Evolutionary conservation across 2,113 vertebrate species (phyloP), one percentile per base, ranked within the genome.

Genomic region (Lathamus discolor): DNA sequence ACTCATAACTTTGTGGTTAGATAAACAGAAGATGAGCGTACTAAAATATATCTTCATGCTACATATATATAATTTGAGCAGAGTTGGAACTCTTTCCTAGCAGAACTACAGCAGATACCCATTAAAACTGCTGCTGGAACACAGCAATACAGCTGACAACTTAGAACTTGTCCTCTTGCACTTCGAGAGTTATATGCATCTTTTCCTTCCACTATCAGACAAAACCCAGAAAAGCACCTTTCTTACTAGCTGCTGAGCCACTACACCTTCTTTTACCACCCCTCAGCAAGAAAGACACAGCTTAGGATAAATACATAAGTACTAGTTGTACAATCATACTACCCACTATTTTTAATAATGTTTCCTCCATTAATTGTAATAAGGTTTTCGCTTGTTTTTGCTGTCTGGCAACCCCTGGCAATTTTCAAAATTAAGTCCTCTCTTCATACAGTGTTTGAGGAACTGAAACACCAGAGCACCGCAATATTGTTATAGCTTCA

Each of bases 331-430:
- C 76, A 83, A 83, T 74, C 44, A 66, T 46, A 92, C 90, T 95
- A 83, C 41, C 94, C 83, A 93, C 93, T 95, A 93, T 61, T 90
- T 95, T 95, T 96, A 96, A 97, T 93, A 90, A 83, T 63, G 46
- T 59, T 88, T 67, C 75, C 79, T 92, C 68, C 79, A 93, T 87
- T 97, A 94, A 80, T 88, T 92, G 51, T 77, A 94, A 94, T 92
- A 85, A 91, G 67, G 93, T 83, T 97, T 94, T 90, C 27, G 1
- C 92, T 92, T 85, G 84, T 88, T 93, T 80, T 68, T 94, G 90
- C 82, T 74, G 82, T 93, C 79, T 90, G 69, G 80, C 68, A 92
- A 95, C 79, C 85, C 67, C 90, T 83, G 88, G 94, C 90, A 86
- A 95, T 96, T 96, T 96, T 96, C 79, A 88, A 94, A 96, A 93